A percentile compares a stretch with the other conserved stretches of the same genome.
Evolutionary conservation across 2,113 vertebrate genomes (phyloP).

Genomic region (Diglossa brunneiventris): DNA sequence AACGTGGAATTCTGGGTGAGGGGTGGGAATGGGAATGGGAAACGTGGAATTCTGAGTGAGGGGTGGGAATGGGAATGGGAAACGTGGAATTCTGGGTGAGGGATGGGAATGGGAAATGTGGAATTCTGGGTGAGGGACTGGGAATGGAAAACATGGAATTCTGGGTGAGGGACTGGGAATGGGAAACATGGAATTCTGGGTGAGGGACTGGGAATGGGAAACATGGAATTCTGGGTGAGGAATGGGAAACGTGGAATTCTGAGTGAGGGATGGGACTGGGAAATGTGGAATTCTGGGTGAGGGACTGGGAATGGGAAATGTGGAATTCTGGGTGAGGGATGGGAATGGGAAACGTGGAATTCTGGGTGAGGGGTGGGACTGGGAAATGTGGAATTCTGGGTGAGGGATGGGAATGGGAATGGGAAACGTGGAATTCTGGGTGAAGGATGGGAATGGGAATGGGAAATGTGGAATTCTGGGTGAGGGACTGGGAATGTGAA

Average conservation of each 20-base stretch:
- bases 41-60: background rate
- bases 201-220: too few species aligned
- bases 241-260: too few species aligned
- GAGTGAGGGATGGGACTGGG: background rate
- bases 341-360: background rate
- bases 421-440: too few species aligned
- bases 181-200: fast-evolving
- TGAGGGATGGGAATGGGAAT: background rate
- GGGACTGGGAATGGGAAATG: background rate
- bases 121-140: too few species aligned
- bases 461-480: too few species aligned
- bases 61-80: too few species aligned
- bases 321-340: background rate
- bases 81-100: too few species aligned
- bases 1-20: too few species aligned
- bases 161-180: too few species aligned
- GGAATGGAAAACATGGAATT: fast-evolving
- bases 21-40: background rate
- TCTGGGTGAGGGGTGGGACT: background rate
- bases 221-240: background rate
- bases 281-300: background rate
- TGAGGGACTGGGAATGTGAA: too few species aligned
- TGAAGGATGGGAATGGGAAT: too few species aligned
- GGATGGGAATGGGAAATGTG: fast-evolving
- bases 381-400: background rate